Percentiles rank a stretch among this genome's conserved stretches.
Evolutionary conservation across 1,140 invertebrate genomes (phyloP).

Genomic region (Bombus polaris): DNA sequence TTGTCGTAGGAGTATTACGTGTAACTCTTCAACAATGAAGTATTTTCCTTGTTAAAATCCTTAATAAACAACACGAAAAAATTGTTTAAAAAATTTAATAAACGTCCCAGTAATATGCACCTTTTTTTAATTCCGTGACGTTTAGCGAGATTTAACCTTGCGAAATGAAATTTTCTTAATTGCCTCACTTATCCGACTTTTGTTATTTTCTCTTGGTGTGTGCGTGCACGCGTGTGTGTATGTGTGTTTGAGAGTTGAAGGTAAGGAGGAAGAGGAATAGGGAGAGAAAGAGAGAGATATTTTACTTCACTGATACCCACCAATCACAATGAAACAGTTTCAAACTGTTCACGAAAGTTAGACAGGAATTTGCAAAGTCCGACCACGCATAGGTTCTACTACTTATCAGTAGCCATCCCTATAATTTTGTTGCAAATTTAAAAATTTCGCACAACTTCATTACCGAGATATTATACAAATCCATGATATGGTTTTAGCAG

Average conservation of each 20-base stretch:
- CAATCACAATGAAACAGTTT: constrained; percentile 1
- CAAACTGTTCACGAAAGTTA: constrained; percentile 14
- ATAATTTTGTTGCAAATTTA: not conserved
- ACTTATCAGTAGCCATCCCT: not conserved
- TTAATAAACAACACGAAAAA: not conserved
- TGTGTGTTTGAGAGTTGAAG: too few species aligned
- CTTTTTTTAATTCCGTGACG: not conserved
- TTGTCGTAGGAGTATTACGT: not conserved
- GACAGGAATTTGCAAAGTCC: not conserved
- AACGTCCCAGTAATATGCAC: not conserved
- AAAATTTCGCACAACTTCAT: not conserved
- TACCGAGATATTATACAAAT: not conserved
- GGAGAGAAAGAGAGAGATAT: not conserved
- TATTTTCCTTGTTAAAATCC: not conserved
- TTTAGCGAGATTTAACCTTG: not conserved
- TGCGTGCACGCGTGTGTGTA: too few species aligned
- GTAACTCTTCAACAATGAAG: not conserved
- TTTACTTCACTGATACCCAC: not conserved
- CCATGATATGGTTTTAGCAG: not conserved
- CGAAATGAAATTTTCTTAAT: constrained; percentile 32
- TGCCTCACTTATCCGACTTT: not conserved
- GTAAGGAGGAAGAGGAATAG: too few species aligned
- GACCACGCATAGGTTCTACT: constrained; percentile 22
- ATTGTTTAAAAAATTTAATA: constrained; percentile 5
- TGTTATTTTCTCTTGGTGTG: not conserved